Evolutionary conservation across 2,113 vertebrate species (phyloP).

Genomic region (Oreotragus oreotragus): DNA sequence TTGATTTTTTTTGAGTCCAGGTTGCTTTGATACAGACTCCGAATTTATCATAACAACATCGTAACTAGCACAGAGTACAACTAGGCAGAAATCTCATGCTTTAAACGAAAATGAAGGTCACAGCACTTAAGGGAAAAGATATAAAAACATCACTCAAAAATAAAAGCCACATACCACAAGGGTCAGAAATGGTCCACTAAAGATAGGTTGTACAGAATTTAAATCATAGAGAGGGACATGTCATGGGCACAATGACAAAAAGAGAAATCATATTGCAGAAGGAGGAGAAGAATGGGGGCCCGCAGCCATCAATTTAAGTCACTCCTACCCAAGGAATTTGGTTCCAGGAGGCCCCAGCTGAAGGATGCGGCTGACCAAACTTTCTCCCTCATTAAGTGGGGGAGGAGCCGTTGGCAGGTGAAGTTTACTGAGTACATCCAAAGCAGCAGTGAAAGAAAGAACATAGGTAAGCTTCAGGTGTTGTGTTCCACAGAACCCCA

Average conservation of each 20-base stretch:
- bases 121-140: slow-evolving; percentile 81
- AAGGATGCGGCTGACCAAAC: slow-evolving; percentile 99
- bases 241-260: slow-evolving; percentile 85
- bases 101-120: slow-evolving; percentile 83
- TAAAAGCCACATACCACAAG: slow-evolving; percentile 82
- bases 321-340: slow-evolving; percentile 99
- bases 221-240: slow-evolving; percentile 85
- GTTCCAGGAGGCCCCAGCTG: slow-evolving; percentile 99
- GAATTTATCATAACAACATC: slow-evolving; percentile 69
- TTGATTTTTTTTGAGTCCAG: slow-evolving; percentile 76
- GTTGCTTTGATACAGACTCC: slow-evolving; percentile 87
- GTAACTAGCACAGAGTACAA: slow-evolving; percentile 74
- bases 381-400: slow-evolving; percentile 99
- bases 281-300: slow-evolving; percentile 84
- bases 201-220: slow-evolving; percentile 78
- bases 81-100: slow-evolving; percentile 86
- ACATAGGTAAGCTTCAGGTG: slow-evolving; percentile 89
- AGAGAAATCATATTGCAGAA: slow-evolving; percentile 84
- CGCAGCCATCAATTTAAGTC: slow-evolving; percentile 94
- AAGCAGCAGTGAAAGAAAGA: slow-evolving; percentile 96
- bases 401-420: slow-evolving; percentile 98
- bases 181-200: slow-evolving; percentile 82
- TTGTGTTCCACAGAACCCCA: slow-evolving; percentile 78
- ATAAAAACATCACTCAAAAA: slow-evolving; percentile 84
- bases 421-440: slow-evolving; percentile 98